phyloP scores from a whole-genome alignment of 2,113 vertebrate species.

The Atlantisia rogersi region DNA sequence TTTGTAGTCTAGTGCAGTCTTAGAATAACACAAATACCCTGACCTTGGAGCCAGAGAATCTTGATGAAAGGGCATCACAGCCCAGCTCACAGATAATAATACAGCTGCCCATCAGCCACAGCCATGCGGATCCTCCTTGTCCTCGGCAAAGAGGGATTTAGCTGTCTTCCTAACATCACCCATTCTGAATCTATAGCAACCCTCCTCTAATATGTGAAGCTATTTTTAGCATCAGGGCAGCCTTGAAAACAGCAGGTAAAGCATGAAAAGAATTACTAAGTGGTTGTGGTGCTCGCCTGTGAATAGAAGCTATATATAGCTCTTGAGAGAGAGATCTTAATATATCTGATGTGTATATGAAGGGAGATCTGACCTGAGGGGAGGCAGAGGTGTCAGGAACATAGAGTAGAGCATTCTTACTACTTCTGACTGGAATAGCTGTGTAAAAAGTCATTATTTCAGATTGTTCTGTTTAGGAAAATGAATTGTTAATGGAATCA shows the following conservation, averaged over 20 bases:
- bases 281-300: slow-evolving; percentile 26
- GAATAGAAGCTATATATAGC: slow-evolving; percentile 51
- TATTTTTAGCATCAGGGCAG: slow-evolving; percentile 62
- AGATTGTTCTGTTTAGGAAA: neutral
- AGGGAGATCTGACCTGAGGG: neutral
- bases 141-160: neutral
- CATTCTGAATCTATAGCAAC: slow-evolving; percentile 59
- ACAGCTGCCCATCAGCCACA: neutral
- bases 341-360: neutral
- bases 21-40: neutral
- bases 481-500: neutral
- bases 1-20: neutral
- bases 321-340: neutral
- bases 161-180: slow-evolving; percentile 8
- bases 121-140: neutral
- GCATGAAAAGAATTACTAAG: slow-evolving; percentile 62
- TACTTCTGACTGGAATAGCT: neutral
- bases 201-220: neutral
- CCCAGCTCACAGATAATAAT: neutral
- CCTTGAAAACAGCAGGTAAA: slow-evolving; percentile 64
- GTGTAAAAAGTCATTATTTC: neutral
- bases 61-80: neutral
- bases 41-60: neutral
- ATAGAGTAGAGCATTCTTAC: neutral
- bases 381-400: neutral